phyloP scores from a whole-genome alignment of 2,113 vertebrate genomes.

The Zootoca vivipara region DNA sequence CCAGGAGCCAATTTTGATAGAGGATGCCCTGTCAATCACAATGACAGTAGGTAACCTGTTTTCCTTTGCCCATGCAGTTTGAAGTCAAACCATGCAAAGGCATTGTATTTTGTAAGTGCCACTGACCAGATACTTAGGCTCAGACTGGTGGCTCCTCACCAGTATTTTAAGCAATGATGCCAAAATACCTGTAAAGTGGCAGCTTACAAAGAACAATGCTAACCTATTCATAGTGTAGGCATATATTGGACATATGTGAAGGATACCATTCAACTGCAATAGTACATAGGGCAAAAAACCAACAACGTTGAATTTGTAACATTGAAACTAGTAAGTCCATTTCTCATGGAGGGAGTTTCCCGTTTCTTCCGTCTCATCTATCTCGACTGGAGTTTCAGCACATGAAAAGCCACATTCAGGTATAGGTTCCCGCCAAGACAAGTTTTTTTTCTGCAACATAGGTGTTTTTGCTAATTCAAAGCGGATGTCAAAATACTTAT shows the following conservation, averaged over 20 bases:
- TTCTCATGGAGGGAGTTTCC: background rate
- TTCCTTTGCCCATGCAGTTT: too few species aligned
- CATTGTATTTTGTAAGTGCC: too few species aligned
- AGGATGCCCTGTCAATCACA: too few species aligned
- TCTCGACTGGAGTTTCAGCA: slow-evolving; percentile 65
- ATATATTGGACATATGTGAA: background rate
- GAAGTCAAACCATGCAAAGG: too few species aligned
- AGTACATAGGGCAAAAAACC: background rate
- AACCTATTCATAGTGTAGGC: background rate
- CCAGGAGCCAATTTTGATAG: too few species aligned
- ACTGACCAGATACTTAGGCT: too few species aligned
- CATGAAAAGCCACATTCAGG: slow-evolving; percentile 43
- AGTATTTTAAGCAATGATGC: background rate
- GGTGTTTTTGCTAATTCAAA: slow-evolving; percentile 77
- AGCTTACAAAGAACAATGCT: background rate
- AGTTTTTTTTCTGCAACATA: slow-evolving; percentile 76
- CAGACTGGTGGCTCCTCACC: too few species aligned
- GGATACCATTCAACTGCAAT: background rate
- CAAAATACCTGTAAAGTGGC: background rate
- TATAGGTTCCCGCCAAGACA: slow-evolving; percentile 41
- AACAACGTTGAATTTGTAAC: too few species aligned
- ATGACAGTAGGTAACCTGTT: too few species aligned
- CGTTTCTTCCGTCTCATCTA: slow-evolving; percentile 73
- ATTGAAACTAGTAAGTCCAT: background rate
- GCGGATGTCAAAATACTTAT: slow-evolving; percentile 82